phyloP scores from a whole-genome alignment of 2,797 vertebrate genomes.

The Steatocranus sp. region DNA sequence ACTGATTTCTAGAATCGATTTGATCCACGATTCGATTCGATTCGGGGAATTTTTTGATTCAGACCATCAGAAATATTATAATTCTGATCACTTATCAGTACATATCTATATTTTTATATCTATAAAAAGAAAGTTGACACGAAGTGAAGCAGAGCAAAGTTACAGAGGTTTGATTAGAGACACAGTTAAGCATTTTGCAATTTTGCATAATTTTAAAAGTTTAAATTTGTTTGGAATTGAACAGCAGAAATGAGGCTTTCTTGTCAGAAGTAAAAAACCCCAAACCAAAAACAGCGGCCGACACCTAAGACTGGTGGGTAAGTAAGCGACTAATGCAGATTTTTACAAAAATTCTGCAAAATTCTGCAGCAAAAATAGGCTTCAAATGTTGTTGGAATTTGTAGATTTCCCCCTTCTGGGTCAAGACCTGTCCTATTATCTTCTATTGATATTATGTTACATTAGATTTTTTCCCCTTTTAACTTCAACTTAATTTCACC shows the following conservation, averaged over 20 bases:
- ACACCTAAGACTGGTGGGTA: neutral
- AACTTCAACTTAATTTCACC: neutral
- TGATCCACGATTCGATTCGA: no score
- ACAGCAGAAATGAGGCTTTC: neutral
- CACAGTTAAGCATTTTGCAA: neutral
- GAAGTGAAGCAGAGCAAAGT: no score
- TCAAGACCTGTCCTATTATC: neutral
- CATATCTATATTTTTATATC: no score
- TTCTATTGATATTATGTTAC: neutral
- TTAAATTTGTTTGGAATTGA: neutral
- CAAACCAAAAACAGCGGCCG: neutral
- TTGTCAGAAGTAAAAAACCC: neutral
- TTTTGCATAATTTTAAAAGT: neutral
- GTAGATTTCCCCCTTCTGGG: neutral
- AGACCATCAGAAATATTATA: no score
- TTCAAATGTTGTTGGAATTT: neutral
- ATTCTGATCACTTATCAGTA: no score
- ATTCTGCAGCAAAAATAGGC: neutral
- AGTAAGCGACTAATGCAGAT: neutral
- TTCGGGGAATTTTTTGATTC: fast-evolving
- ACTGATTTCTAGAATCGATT: no score
- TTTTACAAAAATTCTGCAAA: neutral
- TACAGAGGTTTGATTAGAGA: neutral
- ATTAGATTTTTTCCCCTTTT: fast-evolving
- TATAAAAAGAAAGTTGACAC: no score